Conservation (phyloP, 2,797 vertebrate genomes). For the Bufotes viridis region DNA sequence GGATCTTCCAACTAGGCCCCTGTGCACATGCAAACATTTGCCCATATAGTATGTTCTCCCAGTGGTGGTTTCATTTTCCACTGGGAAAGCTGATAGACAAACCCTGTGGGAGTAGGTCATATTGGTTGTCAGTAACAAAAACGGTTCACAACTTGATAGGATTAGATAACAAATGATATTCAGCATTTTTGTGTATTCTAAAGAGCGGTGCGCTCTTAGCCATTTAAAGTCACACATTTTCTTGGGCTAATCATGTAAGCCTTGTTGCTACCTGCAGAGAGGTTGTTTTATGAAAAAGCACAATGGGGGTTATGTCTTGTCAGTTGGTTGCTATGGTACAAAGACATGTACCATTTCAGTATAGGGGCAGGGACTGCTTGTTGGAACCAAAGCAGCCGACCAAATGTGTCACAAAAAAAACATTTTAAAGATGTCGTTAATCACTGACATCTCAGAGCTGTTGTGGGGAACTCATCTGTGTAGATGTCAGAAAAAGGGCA, state of each 20-base stretch:
- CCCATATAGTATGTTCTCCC: too few species aligned
- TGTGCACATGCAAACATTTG: too few species aligned
- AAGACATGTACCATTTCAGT: neutral
- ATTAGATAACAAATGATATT: too few species aligned
- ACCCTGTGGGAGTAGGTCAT: neutral
- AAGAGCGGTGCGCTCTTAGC: neutral
- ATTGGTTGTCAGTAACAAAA: neutral
- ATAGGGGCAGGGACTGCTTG: slow-evolving; percentile 2
- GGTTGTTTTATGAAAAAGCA: neutral
- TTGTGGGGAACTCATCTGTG: neutral
- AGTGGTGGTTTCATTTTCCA: neutral
- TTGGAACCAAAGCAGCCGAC: neutral
- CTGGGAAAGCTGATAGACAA: neutral
- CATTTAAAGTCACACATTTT: neutral
- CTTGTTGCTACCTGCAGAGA: slow-evolving; percentile 1
- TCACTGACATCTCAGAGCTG: neutral
- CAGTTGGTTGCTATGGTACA: neutral
- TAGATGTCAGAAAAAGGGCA: neutral
- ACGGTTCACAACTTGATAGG: too few species aligned
- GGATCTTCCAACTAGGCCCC: too few species aligned
- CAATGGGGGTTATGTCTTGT: neutral
- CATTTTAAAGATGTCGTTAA: neutral
- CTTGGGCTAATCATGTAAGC: neutral
- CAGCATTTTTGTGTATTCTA: neutral
- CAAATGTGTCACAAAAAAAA: neutral